Conservation (phyloP, 2,113 vertebrate species). For the Perognathus longimembris region DNA sequence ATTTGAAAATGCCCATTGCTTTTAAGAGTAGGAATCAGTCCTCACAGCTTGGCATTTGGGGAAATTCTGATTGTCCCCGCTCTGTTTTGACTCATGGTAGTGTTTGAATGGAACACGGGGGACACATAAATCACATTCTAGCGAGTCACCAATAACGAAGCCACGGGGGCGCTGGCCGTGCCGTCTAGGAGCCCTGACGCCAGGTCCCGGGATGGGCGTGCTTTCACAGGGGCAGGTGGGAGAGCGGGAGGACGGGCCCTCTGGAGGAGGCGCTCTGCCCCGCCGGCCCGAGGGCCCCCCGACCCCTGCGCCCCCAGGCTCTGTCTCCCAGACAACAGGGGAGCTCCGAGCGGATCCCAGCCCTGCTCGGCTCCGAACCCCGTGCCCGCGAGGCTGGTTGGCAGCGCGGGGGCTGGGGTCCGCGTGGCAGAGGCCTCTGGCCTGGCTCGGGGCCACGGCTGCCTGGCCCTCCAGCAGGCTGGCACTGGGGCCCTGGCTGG, state of each 20-base stretch:
- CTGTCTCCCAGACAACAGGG: accelerated
- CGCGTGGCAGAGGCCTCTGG: too few species aligned
- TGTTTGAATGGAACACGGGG: slow-evolving; percentile 25
- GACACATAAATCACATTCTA: slow-evolving; percentile 40
- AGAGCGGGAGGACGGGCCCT: too few species aligned
- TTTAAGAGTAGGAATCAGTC: slow-evolving; percentile 67
- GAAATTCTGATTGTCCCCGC: slow-evolving; percentile 53
- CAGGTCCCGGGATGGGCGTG: not conserved
- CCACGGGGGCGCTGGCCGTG: not conserved
- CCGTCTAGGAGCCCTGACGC: not conserved
- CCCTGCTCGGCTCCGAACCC: too few species aligned
- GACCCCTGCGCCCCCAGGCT: accelerated
- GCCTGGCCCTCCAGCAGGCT: not conserved
- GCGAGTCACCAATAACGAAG: slow-evolving; percentile 63
- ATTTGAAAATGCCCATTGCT: slow-evolving; percentile 67
- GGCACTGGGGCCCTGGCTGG: accelerated
- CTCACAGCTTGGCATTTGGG: slow-evolving; percentile 33
- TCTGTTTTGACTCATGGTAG: slow-evolving; percentile 52
- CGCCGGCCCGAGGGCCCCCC: not conserved
- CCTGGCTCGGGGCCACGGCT: too few species aligned
- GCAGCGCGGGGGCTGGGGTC: too few species aligned
- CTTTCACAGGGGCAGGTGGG: not conserved
- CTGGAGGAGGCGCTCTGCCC: too few species aligned
- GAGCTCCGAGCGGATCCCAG: not conserved
- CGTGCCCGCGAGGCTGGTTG: not conserved